These are phyloP conservation scores for Drosophila equinoxialis DNA, from an alignment of 1,140 invertebrate genomes.

Conservation along the genomic window DNA sequence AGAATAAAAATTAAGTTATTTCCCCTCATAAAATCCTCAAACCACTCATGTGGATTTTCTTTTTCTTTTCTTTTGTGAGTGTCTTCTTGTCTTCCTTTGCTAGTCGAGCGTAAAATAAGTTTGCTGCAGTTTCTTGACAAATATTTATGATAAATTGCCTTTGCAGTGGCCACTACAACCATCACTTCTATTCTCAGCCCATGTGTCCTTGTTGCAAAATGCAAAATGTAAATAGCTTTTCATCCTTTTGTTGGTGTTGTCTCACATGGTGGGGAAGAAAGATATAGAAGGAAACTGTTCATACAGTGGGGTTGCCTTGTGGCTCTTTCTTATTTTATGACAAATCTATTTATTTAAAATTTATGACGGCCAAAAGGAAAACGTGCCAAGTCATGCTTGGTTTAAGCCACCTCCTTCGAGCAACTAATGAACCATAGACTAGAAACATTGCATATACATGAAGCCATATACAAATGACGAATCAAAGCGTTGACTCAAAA, in stretches of 20 bases:
- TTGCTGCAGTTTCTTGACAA: slow-evolving; percentile 73
- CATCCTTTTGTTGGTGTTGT: slow-evolving; percentile 44
- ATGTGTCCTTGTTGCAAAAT: slow-evolving; percentile 55
- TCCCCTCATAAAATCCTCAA: neutral
- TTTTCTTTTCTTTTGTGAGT: neutral
- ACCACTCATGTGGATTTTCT: neutral
- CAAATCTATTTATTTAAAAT: slow-evolving; percentile 76
- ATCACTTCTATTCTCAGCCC: slow-evolving; percentile 3
- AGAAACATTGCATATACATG: neutral
- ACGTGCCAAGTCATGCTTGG: slow-evolving; percentile 48
- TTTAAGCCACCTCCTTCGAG: slow-evolving; percentile 20
- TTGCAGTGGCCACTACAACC: slow-evolving; percentile 47
- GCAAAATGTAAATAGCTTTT: slow-evolving; percentile 76
- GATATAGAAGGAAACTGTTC: slow-evolving; percentile 12
- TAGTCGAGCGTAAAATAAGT: slow-evolving; percentile 75
- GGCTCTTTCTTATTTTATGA: slow-evolving; percentile 38
- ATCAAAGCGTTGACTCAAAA: neutral
- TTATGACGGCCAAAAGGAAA: slow-evolving; percentile 57
- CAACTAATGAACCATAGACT: slow-evolving; percentile 59
- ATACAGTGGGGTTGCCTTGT: slow-evolving; percentile 27
- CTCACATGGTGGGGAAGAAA: neutral
- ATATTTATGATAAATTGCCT: slow-evolving; percentile 82
- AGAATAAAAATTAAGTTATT: slow-evolving; percentile 73
- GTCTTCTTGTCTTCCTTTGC: slow-evolving; percentile 22
- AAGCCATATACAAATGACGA: neutral